These are phyloP conservation scores for Siphamia tubifer DNA, from an alignment of 2,113 vertebrate species.

Conservation along the genomic window DNA sequence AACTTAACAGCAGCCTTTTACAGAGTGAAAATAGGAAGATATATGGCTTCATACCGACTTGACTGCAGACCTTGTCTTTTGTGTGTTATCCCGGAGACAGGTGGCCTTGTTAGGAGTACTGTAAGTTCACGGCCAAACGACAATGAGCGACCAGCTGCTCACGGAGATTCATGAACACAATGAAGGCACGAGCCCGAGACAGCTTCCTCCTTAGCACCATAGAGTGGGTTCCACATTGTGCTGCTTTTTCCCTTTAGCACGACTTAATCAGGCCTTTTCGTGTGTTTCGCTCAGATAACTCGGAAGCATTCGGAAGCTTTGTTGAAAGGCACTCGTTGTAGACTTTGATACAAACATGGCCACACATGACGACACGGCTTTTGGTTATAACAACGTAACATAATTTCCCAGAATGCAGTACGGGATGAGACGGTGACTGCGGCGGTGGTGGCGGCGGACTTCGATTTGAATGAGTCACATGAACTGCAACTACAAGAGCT, in stretches of 20 bases:
- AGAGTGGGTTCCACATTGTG: conserved; percentile 15
- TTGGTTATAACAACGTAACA: background rate
- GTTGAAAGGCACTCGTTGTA: conserved; percentile 69
- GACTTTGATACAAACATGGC: conserved; percentile 25
- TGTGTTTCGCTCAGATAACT: conserved; percentile 51
- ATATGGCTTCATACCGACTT: conserved; percentile 32
- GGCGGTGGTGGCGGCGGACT: background rate
- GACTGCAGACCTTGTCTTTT: background rate
- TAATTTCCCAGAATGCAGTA: background rate
- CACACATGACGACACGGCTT: background rate
- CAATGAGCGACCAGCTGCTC: conserved; percentile 27
- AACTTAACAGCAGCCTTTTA: background rate
- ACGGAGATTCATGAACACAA: conserved; percentile 15
- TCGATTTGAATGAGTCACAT: conserved; percentile 21
- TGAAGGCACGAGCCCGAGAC: conserved; percentile 31
- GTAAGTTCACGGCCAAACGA: conserved; percentile 4
- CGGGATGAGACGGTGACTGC: background rate
- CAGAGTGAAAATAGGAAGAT: background rate
- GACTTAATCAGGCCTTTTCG: conserved; percentile 5
- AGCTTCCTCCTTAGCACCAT: conserved; percentile 66
- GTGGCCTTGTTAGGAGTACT: background rate
- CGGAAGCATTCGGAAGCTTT: conserved; percentile 67
- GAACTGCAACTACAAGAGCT: conserved; percentile 31
- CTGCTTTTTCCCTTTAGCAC: conserved; percentile 25
- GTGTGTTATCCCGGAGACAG: conserved; percentile 14